phyloP scores from a whole-genome alignment of 2,113 vertebrate species.

The Hypocryptadius cinnamomeus region DNA sequence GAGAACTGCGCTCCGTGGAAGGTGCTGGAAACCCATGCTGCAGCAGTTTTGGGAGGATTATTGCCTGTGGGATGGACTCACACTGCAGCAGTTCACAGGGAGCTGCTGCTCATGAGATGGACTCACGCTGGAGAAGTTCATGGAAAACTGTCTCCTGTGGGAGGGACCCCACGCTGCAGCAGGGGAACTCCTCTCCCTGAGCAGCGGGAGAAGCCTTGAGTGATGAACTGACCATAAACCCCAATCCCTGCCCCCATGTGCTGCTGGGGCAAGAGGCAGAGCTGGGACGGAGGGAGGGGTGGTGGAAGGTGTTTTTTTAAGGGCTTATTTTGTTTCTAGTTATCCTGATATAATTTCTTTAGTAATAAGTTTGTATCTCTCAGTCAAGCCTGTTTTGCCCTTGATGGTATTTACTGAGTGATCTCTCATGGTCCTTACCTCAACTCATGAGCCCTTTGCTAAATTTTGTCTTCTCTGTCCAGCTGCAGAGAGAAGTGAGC shows the following conservation, averaged over 20 bases:
- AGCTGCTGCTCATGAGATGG: background rate
- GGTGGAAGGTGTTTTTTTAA: background rate
- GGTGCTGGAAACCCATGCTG: fast-evolving
- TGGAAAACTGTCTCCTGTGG: background rate
- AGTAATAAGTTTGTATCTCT: background rate
- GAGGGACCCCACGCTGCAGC: background rate
- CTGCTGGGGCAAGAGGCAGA: background rate
- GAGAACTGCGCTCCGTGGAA: background rate
- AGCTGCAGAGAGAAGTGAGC: background rate
- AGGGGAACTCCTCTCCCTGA: background rate
- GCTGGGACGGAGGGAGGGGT: background rate
- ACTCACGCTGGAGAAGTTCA: fast-evolving
- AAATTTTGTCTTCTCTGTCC: background rate
- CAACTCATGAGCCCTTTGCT: background rate
- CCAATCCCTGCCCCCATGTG: background rate
- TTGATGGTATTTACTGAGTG: background rate
- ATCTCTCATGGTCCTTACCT: background rate
- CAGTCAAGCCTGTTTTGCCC: background rate
- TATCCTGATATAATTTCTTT: background rate
- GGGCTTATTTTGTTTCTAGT: background rate
- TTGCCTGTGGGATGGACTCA: background rate
- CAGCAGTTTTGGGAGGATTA: background rate
- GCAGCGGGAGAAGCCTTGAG: fast-evolving
- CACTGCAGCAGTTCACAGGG: background rate
- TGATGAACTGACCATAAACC: background rate